Evolutionary conservation across 2,888 invertebrate genomes (phyloP), one percentile per base, ranked within the genome.

Genomic region (Mycalesis mineus): DNA sequence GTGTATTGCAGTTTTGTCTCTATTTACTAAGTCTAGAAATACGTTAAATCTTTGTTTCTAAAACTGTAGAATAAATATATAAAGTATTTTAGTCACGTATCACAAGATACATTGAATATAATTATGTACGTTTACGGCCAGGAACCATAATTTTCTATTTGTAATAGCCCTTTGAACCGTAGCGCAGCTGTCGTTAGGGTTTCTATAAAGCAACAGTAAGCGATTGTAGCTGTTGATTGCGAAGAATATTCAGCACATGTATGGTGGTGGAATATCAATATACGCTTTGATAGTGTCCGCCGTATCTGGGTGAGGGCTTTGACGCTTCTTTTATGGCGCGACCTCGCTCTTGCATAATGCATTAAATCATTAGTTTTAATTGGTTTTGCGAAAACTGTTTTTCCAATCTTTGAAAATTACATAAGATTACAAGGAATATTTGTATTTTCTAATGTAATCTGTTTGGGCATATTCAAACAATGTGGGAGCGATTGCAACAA

Each of bases 271-370:
- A 47, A 47, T 47, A 47, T 33, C 31, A 47, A 47, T 47, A 33
- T 47, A 15, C 2, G 5, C 47, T 47, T 47, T 47, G 14, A 47
- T 15, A 33, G 33, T 33, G 15, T 15, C 15, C 47, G 36, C 22
- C 8, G 28, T 55, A 56, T 45, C 49, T 48, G 31, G 58, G 48
- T 53, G 58, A 59, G 50, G 41, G 41, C 39, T 36, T 41, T 53
- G 15, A 29, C n/a, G 36, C 45, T 33, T 15, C 40, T 49, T 47
- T 36, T 41, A 41, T 47, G 47, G 55, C 11, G 7, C 13, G 29
- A 11, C 9, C 7, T 33, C 11, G 33, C 15, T 47, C 11, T 57
- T 57, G 39, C 39, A 45, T 45, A 40, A 57, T 40, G 5, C 17
- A 51, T 13, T 17, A 9, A 33, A 9, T 47, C 47, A 33, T 47